phyloP scores from a whole-genome alignment of 1,140 invertebrate genomes.

The Drosophila parvula region DNA sequence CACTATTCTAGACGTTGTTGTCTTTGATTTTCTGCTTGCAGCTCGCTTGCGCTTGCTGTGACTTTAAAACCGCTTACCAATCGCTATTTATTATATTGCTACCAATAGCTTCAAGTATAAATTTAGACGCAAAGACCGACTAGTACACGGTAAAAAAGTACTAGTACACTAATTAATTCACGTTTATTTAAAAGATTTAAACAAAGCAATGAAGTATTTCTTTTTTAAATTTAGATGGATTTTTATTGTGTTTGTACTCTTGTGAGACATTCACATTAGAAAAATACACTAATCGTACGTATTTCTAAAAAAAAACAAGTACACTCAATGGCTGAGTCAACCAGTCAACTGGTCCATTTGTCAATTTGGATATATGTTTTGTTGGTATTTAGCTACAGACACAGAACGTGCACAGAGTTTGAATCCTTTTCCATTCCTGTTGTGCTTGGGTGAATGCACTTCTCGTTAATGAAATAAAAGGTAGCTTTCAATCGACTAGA shows the following conservation, averaged over 20 bases:
- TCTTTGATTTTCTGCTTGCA: conserved; percentile 13
- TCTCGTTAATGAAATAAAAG: conserved; percentile 57
- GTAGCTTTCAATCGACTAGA: conserved; percentile 19
- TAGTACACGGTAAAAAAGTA: no score
- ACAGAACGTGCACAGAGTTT: conserved; percentile 52
- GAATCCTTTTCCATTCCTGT: background rate
- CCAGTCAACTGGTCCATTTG: conserved; percentile 33
- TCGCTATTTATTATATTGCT: background rate
- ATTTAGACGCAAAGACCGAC: no score
- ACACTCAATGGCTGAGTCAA: background rate
- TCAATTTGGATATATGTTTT: conserved; percentile 32
- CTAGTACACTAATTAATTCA: no score
- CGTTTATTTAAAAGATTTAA: conserved; percentile 22
- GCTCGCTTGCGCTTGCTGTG: conserved; percentile 18
- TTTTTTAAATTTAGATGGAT: background rate
- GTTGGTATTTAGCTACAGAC: conserved; percentile 6
- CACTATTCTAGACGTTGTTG: conserved; percentile 30
- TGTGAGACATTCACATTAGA: background rate
- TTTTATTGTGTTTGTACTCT: background rate
- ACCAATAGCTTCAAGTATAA: conserved; percentile 48
- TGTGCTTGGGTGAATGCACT: background rate
- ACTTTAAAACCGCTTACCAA: conserved; percentile 39
- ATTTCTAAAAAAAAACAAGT: no score
- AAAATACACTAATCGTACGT: background rate
- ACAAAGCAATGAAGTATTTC: no score